Base-by-base conservation (phyloP, 1,140 invertebrate genomes). In the Pectinophora gossypiella region DNA sequence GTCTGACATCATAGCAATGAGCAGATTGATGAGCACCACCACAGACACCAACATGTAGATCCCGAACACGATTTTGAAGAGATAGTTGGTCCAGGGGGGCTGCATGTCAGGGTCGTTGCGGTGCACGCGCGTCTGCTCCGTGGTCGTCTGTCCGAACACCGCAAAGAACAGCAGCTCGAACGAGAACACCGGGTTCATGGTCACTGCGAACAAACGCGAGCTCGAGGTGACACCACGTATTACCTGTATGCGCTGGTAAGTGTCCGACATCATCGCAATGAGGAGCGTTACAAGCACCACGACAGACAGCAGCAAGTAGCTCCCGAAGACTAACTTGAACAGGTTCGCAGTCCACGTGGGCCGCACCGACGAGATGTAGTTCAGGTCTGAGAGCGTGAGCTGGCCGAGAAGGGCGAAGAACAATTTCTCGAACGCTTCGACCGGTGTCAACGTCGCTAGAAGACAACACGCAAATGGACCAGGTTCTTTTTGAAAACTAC, bases 1-100 rank as follows among this genome's bases (percentile, higher is more conserved):
- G 90, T 99, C 98, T 75, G 97, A 98, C 98, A 99, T 99, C 98
- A 99, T 99, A 90, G 98, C 98, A 92, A 99, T 99, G 68, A 99
- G 93, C 52, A 99, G 92, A 90, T 99, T 99, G 89, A 99, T 99
- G 54, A 99, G 92, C 49, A 99, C 98, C 73, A 99, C 96, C 57
- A 99, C 95, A 47, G 97, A 98, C 52, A 99, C 97, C 92, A 99
- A 91, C 96, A 99, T 97, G 90, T 99, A 99, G 70, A 98, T 94
- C 50, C 94, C 94, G 87, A 94, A 95, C 52, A 94, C 91, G 65
- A 94, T 90, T 90, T 95, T 95, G 90, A 95, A 95, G 56, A 95
- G 89, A 64, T 92, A 92, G 64, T 91, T 92, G 46, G 94, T 95
- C 94, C 94, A 95, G 10, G 73, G 71, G 2, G 94, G 93, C 78